A percentile compares a stretch with the other conserved stretches of the same genome.
These are phyloP conservation scores for Trichopria drosophilae DNA, from an alignment of 2,888 invertebrate genomes.

Conservation along the genomic window DNA sequence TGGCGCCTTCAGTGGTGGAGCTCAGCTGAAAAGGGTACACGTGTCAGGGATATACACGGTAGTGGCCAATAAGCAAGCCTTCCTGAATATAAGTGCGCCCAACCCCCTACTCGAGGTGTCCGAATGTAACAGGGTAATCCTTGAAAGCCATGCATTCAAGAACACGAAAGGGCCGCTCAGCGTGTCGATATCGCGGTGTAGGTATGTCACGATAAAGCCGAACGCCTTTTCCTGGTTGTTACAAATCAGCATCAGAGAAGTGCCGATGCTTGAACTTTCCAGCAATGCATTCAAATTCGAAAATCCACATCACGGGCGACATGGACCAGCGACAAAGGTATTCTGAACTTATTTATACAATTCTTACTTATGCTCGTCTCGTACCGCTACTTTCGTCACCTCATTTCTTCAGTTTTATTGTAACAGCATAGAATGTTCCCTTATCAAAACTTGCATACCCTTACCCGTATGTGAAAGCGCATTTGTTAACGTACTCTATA, in stretches of 20 bases:
- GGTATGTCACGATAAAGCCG: conserved; percentile 65
- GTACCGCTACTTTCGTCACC: too few species aligned
- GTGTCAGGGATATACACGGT: conserved; percentile 62
- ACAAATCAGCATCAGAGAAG: conserved; percentile 64
- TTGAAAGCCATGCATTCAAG: conserved; percentile 68
- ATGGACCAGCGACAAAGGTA: conserved; percentile 65
- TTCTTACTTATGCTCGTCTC: background rate
- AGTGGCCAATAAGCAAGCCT: conserved; percentile 65
- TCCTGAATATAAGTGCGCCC: conserved; percentile 65
- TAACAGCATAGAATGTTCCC: too few species aligned
- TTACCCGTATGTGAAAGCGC: too few species aligned
- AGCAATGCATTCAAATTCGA: conserved; percentile 69
- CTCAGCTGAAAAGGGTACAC: conserved; percentile 63
- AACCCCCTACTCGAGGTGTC: conserved; percentile 66
- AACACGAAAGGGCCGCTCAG: conserved; percentile 68
- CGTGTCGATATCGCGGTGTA: conserved; percentile 64
- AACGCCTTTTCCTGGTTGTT: conserved; percentile 70
- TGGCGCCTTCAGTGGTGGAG: conserved; percentile 63
- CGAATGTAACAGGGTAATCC: conserved; percentile 64
- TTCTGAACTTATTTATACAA: background rate
- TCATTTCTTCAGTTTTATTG: too few species aligned
- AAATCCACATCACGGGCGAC: conserved; percentile 63
- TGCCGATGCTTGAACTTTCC: conserved; percentile 63
- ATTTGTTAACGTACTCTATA: too few species aligned
- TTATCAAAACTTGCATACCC: too few species aligned